A percentile compares a stretch with the other conserved stretches of the same genome.
Evolutionary conservation across 2,797 vertebrate species (phyloP).

Genomic region (Chloroceryle inda): DNA sequence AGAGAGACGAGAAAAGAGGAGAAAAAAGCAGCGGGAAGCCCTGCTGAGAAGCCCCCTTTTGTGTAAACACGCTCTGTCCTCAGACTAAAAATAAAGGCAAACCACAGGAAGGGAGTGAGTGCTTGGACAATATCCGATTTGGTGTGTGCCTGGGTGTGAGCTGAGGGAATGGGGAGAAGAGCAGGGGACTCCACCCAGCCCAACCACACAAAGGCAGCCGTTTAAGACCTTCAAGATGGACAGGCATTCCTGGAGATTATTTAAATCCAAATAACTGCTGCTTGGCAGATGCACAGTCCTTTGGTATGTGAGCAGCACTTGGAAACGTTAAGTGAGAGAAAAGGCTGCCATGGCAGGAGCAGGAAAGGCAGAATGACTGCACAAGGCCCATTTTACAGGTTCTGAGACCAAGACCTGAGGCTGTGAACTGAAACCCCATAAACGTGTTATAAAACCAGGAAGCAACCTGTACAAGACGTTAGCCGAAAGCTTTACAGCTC

Average conservation of each 20-base stretch:
- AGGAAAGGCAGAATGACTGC: not conserved
- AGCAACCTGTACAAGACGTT: not conserved
- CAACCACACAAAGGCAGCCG: slow-evolving; percentile 64
- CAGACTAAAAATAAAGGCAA: slow-evolving; percentile 78
- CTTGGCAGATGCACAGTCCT: slow-evolving; percentile 37
- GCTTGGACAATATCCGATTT: slow-evolving; percentile 72
- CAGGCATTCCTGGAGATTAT: slow-evolving; percentile 55
- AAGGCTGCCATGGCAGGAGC: not conserved
- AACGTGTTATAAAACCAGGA: not conserved
- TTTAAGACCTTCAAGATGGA: slow-evolving; percentile 60
- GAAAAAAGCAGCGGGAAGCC: slow-evolving; percentile 36
- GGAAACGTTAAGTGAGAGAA: not conserved
- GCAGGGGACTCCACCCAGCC: slow-evolving; percentile 65
- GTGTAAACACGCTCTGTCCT: slow-evolving; percentile 67
- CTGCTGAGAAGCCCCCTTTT: slow-evolving; percentile 66
- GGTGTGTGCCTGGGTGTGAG: slow-evolving; percentile 70
- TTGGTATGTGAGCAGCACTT: not conserved
- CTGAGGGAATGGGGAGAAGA: slow-evolving; percentile 57
- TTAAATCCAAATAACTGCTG: slow-evolving; percentile 57
- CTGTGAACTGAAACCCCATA: not conserved
- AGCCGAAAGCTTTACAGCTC: not conserved
- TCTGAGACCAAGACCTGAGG: not conserved
- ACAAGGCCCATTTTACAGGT: not conserved
- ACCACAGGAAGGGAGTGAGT: slow-evolving; percentile 78
- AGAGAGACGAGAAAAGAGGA: not conserved